Conservation (phyloP, 2,113 vertebrate genomes). For the Parus major region DNA sequence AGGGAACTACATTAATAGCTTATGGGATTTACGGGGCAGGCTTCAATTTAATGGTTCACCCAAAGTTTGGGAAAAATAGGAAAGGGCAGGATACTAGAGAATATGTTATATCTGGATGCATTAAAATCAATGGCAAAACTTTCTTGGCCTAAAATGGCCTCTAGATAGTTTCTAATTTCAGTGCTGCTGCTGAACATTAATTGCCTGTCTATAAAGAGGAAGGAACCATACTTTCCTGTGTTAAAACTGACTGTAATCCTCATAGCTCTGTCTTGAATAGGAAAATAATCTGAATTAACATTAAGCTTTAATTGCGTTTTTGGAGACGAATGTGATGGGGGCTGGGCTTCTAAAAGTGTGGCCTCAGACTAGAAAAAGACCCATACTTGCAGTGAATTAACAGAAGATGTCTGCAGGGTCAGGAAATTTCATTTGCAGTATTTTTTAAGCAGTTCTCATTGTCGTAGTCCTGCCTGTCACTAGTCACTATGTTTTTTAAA, state of each 20-base stretch:
- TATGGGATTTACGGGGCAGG: constrained; percentile 52
- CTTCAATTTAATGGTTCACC: constrained; percentile 55
- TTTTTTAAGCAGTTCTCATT: not conserved
- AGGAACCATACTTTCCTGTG: not conserved
- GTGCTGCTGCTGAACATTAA: not conserved
- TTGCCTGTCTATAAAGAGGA: constrained; percentile 11
- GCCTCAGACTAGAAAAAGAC: not conserved
- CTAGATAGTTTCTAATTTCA: constrained; percentile 6
- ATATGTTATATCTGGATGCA: not conserved
- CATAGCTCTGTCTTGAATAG: not conserved
- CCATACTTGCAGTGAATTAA: not conserved
- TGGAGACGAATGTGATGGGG: fast-evolving
- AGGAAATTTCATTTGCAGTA: not conserved
- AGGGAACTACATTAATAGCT: constrained; percentile 52
- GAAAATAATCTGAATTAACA: not conserved
- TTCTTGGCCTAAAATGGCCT: constrained; percentile 13
- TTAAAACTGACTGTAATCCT: not conserved
- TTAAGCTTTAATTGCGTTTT: not conserved
- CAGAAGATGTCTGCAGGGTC: not conserved
- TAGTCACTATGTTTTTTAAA: not conserved
- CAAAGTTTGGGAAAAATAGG: constrained; percentile 41
- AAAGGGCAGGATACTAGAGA: constrained; percentile 3
- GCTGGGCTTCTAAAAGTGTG: not conserved
- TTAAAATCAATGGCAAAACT: constrained; percentile 35
- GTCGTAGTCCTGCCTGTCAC: not conserved